phyloP scores from a whole-genome alignment of 2,888 invertebrate species.

The Gymnosoma rotundatum region DNA sequence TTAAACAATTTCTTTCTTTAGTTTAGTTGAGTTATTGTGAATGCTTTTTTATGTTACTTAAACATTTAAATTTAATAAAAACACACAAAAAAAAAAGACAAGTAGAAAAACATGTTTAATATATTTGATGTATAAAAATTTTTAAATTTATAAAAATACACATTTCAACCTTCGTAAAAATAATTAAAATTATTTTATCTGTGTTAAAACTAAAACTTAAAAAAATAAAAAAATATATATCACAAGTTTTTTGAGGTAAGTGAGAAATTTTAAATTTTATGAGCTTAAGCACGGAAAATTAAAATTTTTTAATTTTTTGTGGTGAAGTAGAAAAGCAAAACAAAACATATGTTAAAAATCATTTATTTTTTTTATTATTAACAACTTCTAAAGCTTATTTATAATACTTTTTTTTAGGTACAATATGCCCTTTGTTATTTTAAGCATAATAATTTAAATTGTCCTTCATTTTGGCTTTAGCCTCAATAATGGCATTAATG shows the following conservation, averaged over 20 bases:
- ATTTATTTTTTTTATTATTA: too few species aligned
- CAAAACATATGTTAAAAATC: too few species aligned
- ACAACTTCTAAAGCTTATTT: too few species aligned
- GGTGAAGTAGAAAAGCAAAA: too few species aligned
- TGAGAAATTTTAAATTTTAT: neutral
- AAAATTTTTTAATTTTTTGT: neutral
- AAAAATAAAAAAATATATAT: neutral
- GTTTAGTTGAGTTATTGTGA: slow-evolving; percentile 1
- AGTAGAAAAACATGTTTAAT: neutral
- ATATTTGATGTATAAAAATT: neutral
- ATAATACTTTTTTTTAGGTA: too few species aligned
- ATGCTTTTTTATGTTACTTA: neutral
- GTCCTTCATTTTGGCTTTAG: too few species aligned
- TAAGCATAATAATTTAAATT: too few species aligned
- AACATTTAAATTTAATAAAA: neutral
- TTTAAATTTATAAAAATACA: neutral
- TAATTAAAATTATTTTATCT: too few species aligned
- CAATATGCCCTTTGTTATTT: too few species aligned
- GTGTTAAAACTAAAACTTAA: neutral
- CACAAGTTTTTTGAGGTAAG: neutral
- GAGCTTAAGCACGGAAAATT: neutral
- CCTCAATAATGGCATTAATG: too few species aligned
- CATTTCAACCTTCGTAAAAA: neutral
- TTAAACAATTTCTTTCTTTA: neutral
- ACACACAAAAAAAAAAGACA: neutral